A percentile compares a stretch with the other conserved stretches of the same genome.
phyloP scores from a whole-genome alignment of 2,113 vertebrate species.

The Diadophis punctatus region DNA sequence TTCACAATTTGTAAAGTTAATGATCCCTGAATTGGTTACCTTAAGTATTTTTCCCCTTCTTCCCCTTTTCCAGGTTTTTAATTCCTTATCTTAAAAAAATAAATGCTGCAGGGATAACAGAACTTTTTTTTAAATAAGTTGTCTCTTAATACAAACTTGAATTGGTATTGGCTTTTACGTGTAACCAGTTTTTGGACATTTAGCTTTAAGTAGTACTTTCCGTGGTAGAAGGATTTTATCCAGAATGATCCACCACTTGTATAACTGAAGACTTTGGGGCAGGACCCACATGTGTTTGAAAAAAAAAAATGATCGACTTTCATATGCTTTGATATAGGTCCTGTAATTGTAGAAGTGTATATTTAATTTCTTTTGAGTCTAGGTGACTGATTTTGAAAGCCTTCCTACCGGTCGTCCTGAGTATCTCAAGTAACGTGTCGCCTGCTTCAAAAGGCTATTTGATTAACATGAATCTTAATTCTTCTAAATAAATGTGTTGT shows the following conservation, averaged over 20 bases:
- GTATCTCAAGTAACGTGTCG: conserved; percentile 45
- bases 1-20: conserved; percentile 33
- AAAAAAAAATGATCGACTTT: conserved; percentile 40
- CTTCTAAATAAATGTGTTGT: conserved; percentile 51
- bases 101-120: background rate
- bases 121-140: conserved; percentile 21
- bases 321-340: conserved; percentile 54
- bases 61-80: conserved; percentile 21
- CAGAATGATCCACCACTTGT: conserved; percentile 23
- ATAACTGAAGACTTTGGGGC: conserved; percentile 45
- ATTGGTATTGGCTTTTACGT: conserved; percentile 17
- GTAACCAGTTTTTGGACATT: conserved; percentile 40
- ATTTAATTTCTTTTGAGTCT: conserved; percentile 57
- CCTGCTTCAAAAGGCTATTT: conserved; percentile 35
- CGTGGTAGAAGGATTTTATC: conserved; percentile 36
- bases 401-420: conserved; percentile 48
- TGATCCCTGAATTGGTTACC: conserved; percentile 18
- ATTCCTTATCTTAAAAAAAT: conserved; percentile 19
- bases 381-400: conserved; percentile 45
- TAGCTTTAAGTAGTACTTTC: conserved; percentile 57
- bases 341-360: conserved; percentile 56
- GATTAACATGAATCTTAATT: conserved; percentile 54
- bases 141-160: conserved; percentile 21
- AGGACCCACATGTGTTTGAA: conserved; percentile 49
- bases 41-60: conserved; percentile 36